A percentile compares a stretch with the other conserved stretches of the same genome.
phyloP scores from a whole-genome alignment of 2,113 vertebrate genomes.

The Bucco capensis region DNA sequence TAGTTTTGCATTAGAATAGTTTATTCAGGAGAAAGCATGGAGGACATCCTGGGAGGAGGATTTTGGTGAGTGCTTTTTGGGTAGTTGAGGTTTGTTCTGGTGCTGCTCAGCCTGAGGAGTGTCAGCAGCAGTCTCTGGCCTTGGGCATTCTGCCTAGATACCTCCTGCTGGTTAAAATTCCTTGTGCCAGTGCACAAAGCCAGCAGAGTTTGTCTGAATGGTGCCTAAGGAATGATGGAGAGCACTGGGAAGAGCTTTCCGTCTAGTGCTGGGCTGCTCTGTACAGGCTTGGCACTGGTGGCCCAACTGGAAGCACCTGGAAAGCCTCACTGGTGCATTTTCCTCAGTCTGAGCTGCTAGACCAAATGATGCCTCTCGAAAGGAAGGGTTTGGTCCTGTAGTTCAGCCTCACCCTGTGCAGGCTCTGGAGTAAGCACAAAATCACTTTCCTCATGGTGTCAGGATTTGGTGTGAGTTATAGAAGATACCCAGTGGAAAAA shows the following conservation, averaged over 20 bases:
- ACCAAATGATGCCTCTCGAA: neutral
- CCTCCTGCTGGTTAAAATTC: neutral
- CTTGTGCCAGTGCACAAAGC: neutral
- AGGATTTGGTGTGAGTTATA: neutral
- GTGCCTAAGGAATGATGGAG: neutral
- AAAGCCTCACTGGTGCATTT: neutral
- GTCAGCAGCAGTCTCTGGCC: neutral
- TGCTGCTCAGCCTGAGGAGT: neutral
- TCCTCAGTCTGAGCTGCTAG: neutral
- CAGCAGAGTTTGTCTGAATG: neutral
- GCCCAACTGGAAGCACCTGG: neutral
- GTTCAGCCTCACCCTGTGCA: rapidly evolving
- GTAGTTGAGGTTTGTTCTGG: neutral
- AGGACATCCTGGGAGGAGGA: neutral
- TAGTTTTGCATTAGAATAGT: neutral
- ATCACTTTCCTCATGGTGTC: neutral
- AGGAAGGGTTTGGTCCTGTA: neutral
- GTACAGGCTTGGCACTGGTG: neutral
- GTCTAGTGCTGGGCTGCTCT: neutral
- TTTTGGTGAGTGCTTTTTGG: neutral
- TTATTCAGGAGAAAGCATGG: neutral
- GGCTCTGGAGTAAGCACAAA: neutral
- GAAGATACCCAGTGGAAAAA: neutral
- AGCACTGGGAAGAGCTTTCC: neutral
- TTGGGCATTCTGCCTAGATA: neutral